phyloP scores from a whole-genome alignment of 2,797 vertebrate genomes.

The Characodon lateralis region DNA sequence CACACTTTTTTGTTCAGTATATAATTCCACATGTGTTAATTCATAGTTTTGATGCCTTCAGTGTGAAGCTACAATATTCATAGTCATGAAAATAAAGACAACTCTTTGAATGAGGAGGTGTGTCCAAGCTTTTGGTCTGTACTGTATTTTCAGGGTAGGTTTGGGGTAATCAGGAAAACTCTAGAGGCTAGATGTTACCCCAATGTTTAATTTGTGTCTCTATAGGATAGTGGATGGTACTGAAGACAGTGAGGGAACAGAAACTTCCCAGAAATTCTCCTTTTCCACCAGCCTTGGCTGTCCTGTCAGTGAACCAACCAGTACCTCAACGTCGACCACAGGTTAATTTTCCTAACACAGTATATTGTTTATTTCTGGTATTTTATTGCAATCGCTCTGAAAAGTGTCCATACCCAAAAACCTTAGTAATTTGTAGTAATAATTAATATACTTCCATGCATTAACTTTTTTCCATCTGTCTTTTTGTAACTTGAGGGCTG shows the following conservation, averaged over 20 bases:
- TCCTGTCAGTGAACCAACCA: constrained; percentile 52
- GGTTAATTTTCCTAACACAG: constrained; percentile 45
- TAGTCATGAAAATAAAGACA: too few species aligned
- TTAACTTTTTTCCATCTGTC: constrained; percentile 12
- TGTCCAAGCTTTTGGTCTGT: too few species aligned
- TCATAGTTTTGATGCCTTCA: too few species aligned
- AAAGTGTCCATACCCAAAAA: constrained; percentile 15
- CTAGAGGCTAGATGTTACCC: neutral
- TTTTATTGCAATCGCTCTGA: constrained; percentile 13
- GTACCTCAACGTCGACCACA: constrained; percentile 64
- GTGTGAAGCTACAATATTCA: too few species aligned
- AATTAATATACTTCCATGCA: constrained; percentile 31
- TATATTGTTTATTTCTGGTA: constrained; percentile 1
- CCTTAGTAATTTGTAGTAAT: constrained; percentile 6
- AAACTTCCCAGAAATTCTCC: constrained; percentile 65
- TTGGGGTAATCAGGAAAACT: neutral
- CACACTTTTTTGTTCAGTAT: too few species aligned
- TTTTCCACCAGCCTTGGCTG: constrained; percentile 61
- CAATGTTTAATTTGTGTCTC: constrained; percentile 2
- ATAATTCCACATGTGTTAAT: too few species aligned
- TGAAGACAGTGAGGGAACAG: constrained; percentile 70
- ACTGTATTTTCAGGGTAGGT: neutral
- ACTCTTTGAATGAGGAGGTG: too few species aligned
- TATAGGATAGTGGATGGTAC: constrained; percentile 81
- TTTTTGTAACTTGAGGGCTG: constrained; percentile 11